These are phyloP conservation scores for Mustelus asterias DNA, from an alignment of 2,113 vertebrate genomes.

Conservation along the genomic window DNA sequence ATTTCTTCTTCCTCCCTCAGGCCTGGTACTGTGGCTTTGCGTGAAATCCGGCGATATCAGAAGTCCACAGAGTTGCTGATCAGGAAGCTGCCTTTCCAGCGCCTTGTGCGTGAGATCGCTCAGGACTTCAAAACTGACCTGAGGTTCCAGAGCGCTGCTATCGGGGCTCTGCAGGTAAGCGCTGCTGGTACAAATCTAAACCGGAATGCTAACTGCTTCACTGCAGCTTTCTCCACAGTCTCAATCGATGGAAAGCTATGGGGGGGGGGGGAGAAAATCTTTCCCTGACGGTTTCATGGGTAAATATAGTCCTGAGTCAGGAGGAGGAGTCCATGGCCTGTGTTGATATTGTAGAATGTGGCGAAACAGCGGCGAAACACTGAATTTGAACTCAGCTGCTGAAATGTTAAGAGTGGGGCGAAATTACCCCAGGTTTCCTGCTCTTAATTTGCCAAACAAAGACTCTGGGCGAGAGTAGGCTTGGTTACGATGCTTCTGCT, in stretches of 20 bases:
- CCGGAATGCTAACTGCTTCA: neutral
- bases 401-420: neutral
- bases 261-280: neutral
- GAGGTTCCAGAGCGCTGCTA: constrained; percentile 77
- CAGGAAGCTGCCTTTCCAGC: constrained; percentile 75
- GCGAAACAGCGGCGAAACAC: neutral
- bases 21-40: constrained; percentile 73
- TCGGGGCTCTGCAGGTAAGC: constrained; percentile 75
- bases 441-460: neutral
- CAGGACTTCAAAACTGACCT: constrained; percentile 82
- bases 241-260: neutral
- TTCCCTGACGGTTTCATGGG: neutral
- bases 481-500: no score
- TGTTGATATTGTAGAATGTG: neutral
- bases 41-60: constrained; percentile 75
- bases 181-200: neutral
- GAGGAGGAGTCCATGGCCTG: neutral
- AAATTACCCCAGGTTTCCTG: neutral
- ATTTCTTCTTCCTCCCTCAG: constrained; percentile 43
- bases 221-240: neutral
- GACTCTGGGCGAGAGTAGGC: neutral
- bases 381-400: neutral
- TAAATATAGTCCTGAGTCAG: neutral
- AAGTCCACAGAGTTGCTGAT: constrained; percentile 78
- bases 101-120: constrained; percentile 76